Conservation (phyloP, 2,797 vertebrate species). For the Zalophus californianus region DNA sequence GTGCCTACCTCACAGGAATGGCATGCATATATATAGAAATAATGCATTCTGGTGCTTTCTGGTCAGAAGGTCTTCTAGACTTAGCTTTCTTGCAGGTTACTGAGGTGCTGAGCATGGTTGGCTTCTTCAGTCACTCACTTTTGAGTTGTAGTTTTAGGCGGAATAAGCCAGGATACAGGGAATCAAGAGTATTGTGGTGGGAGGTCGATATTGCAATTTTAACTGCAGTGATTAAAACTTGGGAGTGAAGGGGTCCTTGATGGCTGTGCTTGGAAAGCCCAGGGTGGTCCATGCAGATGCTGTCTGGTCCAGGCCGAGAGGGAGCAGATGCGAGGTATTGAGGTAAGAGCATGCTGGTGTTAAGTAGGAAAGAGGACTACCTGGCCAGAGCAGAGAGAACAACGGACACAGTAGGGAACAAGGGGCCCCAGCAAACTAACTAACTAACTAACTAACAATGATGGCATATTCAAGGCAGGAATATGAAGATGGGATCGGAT, state of each 20-base stretch:
- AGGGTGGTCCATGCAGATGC: neutral
- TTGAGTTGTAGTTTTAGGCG: rapidly evolving
- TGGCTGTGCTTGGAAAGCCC: rapidly evolving
- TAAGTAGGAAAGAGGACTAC: neutral
- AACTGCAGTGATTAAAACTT: neutral
- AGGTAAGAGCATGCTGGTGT: rapidly evolving
- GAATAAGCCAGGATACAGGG: neutral
- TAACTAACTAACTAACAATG: too few species aligned
- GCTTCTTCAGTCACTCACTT: neutral
- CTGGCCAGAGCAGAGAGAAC: neutral
- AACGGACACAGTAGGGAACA: neutral
- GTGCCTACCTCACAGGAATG: neutral
- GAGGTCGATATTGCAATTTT: neutral
- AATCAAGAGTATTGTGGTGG: rapidly evolving
- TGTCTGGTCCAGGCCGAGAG: rapidly evolving
- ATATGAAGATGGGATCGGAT: neutral
- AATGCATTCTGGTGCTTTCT: rapidly evolving
- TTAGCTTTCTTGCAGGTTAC: too few species aligned
- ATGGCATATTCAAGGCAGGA: rapidly evolving
- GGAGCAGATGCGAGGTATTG: too few species aligned
- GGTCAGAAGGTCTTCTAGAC: rapidly evolving
- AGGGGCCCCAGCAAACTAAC: neutral
- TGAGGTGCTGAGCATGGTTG: rapidly evolving
- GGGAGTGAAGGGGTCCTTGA: rapidly evolving
- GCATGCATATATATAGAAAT: neutral